Conservation (phyloP, 2,888 invertebrate species). For the Patella ulyssiponensis region DNA sequence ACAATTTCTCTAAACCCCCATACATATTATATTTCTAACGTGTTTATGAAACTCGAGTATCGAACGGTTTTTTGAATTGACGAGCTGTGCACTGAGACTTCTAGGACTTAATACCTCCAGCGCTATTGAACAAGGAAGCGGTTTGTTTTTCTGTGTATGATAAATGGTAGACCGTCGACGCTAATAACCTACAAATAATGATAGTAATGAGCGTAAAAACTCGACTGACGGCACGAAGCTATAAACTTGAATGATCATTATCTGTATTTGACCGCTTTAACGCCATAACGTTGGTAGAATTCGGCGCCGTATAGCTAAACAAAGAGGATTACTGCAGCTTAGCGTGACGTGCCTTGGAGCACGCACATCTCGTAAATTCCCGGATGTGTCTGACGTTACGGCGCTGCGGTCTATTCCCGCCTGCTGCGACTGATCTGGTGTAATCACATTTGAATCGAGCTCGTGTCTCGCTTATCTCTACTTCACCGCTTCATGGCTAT, state of each 20-base stretch:
- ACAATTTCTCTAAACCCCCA: conserved; percentile 4
- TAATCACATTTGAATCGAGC: conserved; percentile 12
- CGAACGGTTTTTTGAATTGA: background rate
- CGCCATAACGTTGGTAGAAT: background rate
- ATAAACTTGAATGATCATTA: background rate
- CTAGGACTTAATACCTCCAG: too few species aligned
- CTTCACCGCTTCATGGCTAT: background rate
- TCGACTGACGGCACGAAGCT: background rate
- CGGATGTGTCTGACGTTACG: conserved; percentile 9
- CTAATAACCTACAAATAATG: background rate
- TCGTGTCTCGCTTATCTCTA: conserved; percentile 7
- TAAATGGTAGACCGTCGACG: conserved; percentile 5
- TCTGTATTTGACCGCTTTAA: conserved; percentile 5
- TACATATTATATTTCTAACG: conserved; percentile 7
- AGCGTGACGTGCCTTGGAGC: conserved; percentile 5
- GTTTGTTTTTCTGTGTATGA: background rate
- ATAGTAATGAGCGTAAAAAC: conserved; percentile 9
- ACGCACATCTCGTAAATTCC: conserved; percentile 9
- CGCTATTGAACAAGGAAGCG: too few species aligned
- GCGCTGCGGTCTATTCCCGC: conserved; percentile 3
- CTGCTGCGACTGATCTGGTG: background rate
- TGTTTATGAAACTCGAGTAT: background rate
- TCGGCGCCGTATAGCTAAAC: conserved; percentile 5
- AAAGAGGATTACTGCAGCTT: conserved; percentile 5
- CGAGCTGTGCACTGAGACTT: too few species aligned